These are phyloP conservation scores for Danio tinwini DNA, from an alignment of 2,797 vertebrate genomes.

Conservation along the genomic window DNA sequence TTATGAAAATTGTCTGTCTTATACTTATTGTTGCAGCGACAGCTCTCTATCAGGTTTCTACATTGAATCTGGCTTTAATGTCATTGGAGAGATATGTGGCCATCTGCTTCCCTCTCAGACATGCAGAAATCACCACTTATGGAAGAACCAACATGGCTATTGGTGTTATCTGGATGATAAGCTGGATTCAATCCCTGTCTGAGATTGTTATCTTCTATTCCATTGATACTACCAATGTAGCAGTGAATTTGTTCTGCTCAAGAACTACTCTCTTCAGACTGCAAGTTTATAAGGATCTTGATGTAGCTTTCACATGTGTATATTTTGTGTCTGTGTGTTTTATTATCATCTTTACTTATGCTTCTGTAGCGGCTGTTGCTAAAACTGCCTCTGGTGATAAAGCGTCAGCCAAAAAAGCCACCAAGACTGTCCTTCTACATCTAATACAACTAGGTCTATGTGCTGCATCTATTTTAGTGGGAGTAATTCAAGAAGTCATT, in stretches of 20 bases:
- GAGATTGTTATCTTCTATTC: conserved; percentile 23
- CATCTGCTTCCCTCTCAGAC: conserved; percentile 61
- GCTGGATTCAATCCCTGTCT: conserved; percentile 8
- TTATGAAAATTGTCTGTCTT: conserved; percentile 54
- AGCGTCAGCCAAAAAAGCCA: conserved; percentile 20
- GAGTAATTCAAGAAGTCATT: conserved; percentile 19
- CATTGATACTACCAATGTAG: background rate
- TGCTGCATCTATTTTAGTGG: conserved; percentile 17
- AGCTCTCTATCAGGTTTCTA: conserved; percentile 54
- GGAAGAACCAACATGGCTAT: conserved; percentile 37
- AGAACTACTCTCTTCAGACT: conserved; percentile 17
- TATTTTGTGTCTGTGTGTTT: conserved; percentile 11
- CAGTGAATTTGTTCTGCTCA: conserved; percentile 22
- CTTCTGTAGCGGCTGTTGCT: conserved; percentile 9
- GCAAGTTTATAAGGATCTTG: background rate
- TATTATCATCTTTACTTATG: conserved; percentile 23
- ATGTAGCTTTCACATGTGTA: background rate
- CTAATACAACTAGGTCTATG: conserved; percentile 41
- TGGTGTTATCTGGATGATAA: conserved; percentile 48
- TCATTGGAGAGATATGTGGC: conserved; percentile 61
- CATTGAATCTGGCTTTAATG: conserved; percentile 63
- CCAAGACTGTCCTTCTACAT: conserved; percentile 42
- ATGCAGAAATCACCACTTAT: conserved; percentile 54
- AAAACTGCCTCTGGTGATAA: conserved; percentile 7
- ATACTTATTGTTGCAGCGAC: conserved; percentile 26